Evolutionary conservation across 2,888 invertebrate genomes (phyloP).

Genomic region (Hypomecis punctinalis): DNA sequence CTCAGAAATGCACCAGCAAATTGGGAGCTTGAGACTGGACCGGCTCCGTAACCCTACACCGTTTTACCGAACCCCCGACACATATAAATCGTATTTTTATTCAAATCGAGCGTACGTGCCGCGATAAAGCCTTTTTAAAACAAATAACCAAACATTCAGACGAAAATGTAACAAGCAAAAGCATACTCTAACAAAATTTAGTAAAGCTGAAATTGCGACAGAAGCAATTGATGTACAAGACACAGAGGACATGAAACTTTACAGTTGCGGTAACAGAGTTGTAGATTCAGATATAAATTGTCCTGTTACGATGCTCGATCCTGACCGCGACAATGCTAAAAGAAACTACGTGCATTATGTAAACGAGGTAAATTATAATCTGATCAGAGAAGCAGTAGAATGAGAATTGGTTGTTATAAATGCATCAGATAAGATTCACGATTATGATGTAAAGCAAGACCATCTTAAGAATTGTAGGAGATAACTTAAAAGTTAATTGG

Average conservation of each 20-base stretch:
- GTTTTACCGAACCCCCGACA: conserved; percentile 77
- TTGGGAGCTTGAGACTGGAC: conserved; percentile 78
- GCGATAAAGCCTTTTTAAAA: conserved; percentile 80
- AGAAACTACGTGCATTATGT: conserved; percentile 55
- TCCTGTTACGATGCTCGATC: conserved; percentile 64
- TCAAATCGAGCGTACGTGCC: conserved; percentile 82
- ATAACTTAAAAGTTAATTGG: conserved; percentile 70
- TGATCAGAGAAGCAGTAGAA: conserved; percentile 57
- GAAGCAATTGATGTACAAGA: conserved; percentile 44
- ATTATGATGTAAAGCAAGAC: conserved; percentile 62
- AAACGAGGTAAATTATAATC: conserved; percentile 62
- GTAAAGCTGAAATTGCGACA: conserved; percentile 56
- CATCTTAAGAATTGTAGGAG: conserved; percentile 64
- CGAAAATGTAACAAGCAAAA: conserved; percentile 52
- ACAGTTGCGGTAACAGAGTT: conserved; percentile 74
- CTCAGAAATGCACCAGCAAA: conserved; percentile 83
- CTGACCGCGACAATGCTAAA: conserved; percentile 57
- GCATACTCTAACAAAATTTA: conserved; percentile 52
- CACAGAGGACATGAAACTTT: conserved; percentile 69
- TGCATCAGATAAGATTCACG: conserved; percentile 59
- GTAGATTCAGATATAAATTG: conserved; percentile 67
- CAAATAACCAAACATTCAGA: conserved; percentile 75
- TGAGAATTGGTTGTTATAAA: conserved; percentile 55
- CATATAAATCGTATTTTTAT: conserved; percentile 85
- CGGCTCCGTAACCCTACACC: conserved; percentile 81